Evolutionary conservation across 2,797 vertebrate species (phyloP).

Genomic region (Synaphobranchus kaupii): DNA sequence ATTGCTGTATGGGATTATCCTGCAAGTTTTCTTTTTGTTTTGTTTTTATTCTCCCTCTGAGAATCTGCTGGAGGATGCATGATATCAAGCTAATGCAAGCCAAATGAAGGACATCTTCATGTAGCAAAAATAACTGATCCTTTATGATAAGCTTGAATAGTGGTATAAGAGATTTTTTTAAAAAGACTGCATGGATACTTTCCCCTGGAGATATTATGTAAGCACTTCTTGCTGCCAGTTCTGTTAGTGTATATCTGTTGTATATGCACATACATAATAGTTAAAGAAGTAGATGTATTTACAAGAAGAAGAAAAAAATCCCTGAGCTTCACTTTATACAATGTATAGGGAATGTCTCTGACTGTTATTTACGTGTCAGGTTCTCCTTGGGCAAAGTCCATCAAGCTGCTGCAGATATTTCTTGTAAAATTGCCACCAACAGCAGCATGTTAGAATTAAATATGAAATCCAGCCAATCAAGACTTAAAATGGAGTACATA

Average conservation of each 20-base stretch:
- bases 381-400: conserved; percentile 12
- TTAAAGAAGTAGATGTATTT: conserved; percentile 39
- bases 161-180: conserved; percentile 60
- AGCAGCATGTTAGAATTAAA: conserved; percentile 12
- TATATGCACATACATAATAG: conserved; percentile 52
- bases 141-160: conserved; percentile 51
- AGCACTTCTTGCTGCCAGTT: conserved; percentile 49
- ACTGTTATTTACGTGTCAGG: conserved; percentile 23
- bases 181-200: conserved; percentile 55
- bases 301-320: conserved; percentile 23
- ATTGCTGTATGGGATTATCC: conserved; percentile 42
- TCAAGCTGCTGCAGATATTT: neutral
- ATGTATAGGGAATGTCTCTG: conserved; percentile 29
- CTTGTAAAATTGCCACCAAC: neutral
- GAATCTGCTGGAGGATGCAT: conserved; percentile 46
- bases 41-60: conserved; percentile 48
- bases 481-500: conserved; percentile 27
- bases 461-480: conserved; percentile 3
- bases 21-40: conserved; percentile 33
- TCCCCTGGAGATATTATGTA: conserved; percentile 51
- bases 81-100: conserved; percentile 64
- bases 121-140: conserved; percentile 58
- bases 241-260: conserved; percentile 49
- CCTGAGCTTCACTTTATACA: conserved; percentile 19
- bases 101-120: conserved; percentile 72